Conservation (phyloP, 2,797 vertebrate species). For the Dermochelys coriacea region DNA sequence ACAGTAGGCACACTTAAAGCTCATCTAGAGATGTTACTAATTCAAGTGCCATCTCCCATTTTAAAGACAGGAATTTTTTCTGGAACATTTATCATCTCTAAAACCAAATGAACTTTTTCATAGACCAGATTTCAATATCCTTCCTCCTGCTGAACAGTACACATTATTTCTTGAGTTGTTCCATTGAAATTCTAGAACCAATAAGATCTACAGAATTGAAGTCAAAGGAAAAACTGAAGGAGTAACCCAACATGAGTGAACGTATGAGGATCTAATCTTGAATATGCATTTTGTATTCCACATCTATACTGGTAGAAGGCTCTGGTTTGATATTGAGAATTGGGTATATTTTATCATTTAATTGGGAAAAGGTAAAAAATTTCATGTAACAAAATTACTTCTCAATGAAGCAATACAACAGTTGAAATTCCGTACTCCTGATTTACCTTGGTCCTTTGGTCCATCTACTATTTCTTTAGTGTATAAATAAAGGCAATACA, state of each 20-base stretch:
- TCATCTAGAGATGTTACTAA: not conserved
- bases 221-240: not conserved
- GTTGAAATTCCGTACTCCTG: not conserved
- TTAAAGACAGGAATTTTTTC: rapidly evolving
- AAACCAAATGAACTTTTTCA: not conserved
- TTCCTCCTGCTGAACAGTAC: not conserved
- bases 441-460: not conserved
- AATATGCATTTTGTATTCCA: not conserved
- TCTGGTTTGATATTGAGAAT: not conserved
- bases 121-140: not conserved
- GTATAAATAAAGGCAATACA: not conserved
- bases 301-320: rapidly evolving
- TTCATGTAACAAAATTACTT: not conserved
- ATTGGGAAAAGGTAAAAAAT: not conserved
- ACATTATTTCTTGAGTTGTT: not conserved
- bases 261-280: not conserved
- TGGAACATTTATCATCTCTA: rapidly evolving
- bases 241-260: not conserved
- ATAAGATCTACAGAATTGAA: not conserved
- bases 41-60: rapidly evolving
- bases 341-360: not conserved
- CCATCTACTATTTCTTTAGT: not conserved
- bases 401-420: rapidly evolving
- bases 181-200: rapidly evolving
- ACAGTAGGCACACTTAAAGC: rapidly evolving